Evolutionary conservation across 2,113 vertebrate species (phyloP), one percentile per base, ranked within the genome.

Genomic region (Platichthys flesus): DNA sequence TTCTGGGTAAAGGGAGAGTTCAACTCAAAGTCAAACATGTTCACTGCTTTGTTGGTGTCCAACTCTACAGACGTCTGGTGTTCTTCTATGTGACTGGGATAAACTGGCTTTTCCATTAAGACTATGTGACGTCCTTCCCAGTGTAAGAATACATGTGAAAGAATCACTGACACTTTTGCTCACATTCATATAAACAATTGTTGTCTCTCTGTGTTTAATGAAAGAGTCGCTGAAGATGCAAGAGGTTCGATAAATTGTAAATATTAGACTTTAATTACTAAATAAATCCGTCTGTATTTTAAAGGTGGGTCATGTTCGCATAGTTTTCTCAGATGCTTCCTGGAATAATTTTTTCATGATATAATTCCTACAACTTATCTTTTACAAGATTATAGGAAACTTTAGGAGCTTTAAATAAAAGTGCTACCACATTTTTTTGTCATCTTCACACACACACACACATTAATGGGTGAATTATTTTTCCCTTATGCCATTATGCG

Each of bases 131-230:
- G 0, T 67, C 62, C 42, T 42, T 59, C 24, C 54, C 13, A 31
- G 12, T 58, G 15, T 47, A 13, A 26, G n/a, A 45, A 59, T 54
- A n/a, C 14, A n/a, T n/a, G n/a, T 21, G 20, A 21, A 54, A 54
- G 20, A 54, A 51, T 49, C 18, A 40, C 10, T 40, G 55, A 77
- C 56, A 45, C 26, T 63, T 21, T 42, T 37, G 35, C 35, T 37
- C 35, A 37, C 35, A 9, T 37, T 37, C 24, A 42, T 59, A 51
- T 21, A 42, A 55, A 31, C 15, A 5, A 24, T 5, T 4, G 3
- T 47, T 47, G 45, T 40, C 31, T 55, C 73, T 55, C 54, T 67
- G 31, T 28, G 15, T 40, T 52, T 37, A 15, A 63, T 49, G 23
- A 23, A 20, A 49, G 4, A 23, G 31, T 18, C 9, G 2, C 5